Percentiles rank a stretch among this genome's conserved stretches.
Evolutionary conservation across 2,113 vertebrate species (phyloP).

Genomic region (Dendrocopos noguchii): DNA sequence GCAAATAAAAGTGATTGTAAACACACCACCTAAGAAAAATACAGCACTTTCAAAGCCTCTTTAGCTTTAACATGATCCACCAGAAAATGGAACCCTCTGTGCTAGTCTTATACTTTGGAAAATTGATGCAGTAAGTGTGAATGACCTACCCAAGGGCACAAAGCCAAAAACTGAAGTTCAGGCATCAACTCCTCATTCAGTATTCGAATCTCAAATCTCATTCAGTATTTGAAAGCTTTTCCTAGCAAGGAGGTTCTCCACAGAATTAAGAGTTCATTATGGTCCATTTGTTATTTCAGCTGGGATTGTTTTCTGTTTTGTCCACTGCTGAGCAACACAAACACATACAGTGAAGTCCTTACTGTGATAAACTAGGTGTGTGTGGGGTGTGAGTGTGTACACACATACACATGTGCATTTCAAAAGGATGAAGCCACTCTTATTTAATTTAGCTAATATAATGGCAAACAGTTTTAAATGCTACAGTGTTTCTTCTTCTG

Average conservation of each 20-base stretch:
- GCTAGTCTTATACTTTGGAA: neutral
- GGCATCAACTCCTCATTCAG: neutral
- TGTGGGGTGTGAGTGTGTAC: fast-evolving
- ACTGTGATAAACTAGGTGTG: neutral
- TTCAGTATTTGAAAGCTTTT: neutral
- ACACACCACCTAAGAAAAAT: neutral
- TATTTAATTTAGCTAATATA: neutral
- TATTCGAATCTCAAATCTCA: neutral
- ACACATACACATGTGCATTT: neutral
- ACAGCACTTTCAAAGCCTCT: neutral
- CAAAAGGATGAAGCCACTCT: neutral
- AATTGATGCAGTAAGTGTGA: neutral
- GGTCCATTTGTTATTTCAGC: neutral
- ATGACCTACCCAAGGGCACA: neutral
- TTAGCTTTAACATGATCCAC: neutral
- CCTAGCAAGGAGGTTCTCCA: neutral
- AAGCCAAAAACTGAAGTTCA: neutral
- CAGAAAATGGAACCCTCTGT: neutral
- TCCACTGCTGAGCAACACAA: neutral
- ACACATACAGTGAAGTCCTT: neutral
- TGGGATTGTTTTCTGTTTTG: neutral
- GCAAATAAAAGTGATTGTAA: neutral
- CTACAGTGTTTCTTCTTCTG: neutral
- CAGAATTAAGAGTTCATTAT: neutral
- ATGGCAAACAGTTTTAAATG: neutral